Percentiles rank a stretch among this genome's conserved stretches.
Evolutionary conservation across 1,140 invertebrate genomes (phyloP).

Genomic region (Odontomachus brunneus): DNA sequence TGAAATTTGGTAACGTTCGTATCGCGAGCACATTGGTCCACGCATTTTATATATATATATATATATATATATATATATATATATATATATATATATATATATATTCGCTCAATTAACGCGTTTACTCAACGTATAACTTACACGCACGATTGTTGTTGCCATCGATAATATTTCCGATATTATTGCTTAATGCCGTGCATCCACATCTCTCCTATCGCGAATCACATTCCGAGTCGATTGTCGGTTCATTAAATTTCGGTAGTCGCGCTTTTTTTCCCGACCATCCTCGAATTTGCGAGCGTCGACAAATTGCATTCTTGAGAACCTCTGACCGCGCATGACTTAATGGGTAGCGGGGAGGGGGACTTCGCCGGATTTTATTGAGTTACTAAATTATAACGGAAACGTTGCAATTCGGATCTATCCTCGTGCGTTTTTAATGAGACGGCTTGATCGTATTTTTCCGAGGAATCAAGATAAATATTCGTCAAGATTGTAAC

Average conservation of each 20-base stretch:
- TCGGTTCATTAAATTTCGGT: slow-evolving; percentile 31
- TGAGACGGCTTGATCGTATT: slow-evolving; percentile 58
- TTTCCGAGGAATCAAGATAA: slow-evolving; percentile 48
- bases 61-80: too few relatives aligned
- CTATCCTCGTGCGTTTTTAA: slow-evolving; percentile 60
- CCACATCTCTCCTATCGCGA: slow-evolving; percentile 1
- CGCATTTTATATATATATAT: too few relatives aligned
- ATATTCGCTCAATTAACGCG: background rate
- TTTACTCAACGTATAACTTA: slow-evolving; percentile 19
- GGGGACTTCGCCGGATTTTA: slow-evolving; percentile 45
- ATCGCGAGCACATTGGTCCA: too few relatives aligned
- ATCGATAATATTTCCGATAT: slow-evolving; percentile 39
- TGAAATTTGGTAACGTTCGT: too few relatives aligned
- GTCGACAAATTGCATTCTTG: slow-evolving; percentile 42
- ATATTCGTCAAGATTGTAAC: slow-evolving; percentile 51
- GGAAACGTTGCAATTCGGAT: slow-evolving; percentile 55
- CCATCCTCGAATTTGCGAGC: slow-evolving; percentile 21
- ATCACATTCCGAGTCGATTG: slow-evolving; percentile 24
- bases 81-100: too few relatives aligned
- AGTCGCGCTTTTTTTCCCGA: background rate
- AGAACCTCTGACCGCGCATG: slow-evolving; percentile 46
- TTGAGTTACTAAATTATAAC: slow-evolving; percentile 61
- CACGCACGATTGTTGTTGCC: background rate
- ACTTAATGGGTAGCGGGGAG: slow-evolving; percentile 16
- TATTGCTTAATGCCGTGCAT: slow-evolving; percentile 29